Conservation (phyloP, 2,888 invertebrate species). For the Branchipolynoe longqiensis region DNA sequence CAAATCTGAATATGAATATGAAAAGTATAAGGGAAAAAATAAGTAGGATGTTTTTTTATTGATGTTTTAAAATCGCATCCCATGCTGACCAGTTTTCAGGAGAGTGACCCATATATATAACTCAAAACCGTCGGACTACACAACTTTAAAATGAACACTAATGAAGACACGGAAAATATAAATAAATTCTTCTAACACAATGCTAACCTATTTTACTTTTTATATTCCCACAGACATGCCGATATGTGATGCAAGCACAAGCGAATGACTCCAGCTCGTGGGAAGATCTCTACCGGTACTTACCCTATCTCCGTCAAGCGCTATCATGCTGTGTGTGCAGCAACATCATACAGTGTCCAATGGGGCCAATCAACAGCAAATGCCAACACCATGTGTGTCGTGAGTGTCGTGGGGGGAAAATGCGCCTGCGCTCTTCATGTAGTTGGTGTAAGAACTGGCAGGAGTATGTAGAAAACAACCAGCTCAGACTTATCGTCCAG, state of each 20-base stretch:
- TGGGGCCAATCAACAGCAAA: conserved; percentile 88
- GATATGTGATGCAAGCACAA: conserved; percentile 89
- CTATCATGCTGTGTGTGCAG: conserved; percentile 95
- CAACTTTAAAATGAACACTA: too few relatives aligned
- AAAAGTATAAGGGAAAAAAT: too few relatives aligned
- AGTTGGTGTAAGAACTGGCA: conserved; percentile 92
- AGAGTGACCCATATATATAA: too few relatives aligned
- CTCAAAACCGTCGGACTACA: too few relatives aligned
- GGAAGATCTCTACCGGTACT: conserved; percentile 90
- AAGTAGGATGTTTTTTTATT: too few relatives aligned
- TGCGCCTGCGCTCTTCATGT: conserved; percentile 92
- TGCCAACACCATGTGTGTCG: conserved; percentile 95
- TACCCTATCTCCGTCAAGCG: conserved; percentile 92
- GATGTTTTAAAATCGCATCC: too few relatives aligned
- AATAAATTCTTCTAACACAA: too few relatives aligned
- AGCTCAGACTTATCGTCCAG: conserved; percentile 90
- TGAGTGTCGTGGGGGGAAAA: conserved; percentile 91
- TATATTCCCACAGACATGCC: conserved; percentile 84
- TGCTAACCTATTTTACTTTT: conserved; percentile 84
- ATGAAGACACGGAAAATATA: too few relatives aligned
- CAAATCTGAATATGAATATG: too few relatives aligned
- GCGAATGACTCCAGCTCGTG: conserved; percentile 86
- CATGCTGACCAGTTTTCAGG: too few relatives aligned
- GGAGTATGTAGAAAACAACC: conserved; percentile 91
- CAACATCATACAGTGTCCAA: conserved; percentile 90